phyloP scores from a whole-genome alignment of 1,140 invertebrate species.

The Neomicropteryx cornuta region DNA sequence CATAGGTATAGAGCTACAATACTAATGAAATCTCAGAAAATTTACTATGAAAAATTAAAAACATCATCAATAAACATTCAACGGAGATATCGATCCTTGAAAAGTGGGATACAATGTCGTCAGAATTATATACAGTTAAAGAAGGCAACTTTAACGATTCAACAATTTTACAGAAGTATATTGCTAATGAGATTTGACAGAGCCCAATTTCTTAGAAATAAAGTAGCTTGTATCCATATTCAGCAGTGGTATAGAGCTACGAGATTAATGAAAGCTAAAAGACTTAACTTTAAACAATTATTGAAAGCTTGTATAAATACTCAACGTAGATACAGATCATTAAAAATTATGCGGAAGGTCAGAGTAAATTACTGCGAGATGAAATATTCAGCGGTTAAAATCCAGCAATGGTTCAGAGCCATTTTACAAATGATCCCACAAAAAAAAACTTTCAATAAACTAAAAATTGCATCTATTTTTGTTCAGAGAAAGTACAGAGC shows the following conservation, averaged over 20 bases:
- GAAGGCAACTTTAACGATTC: too few species aligned
- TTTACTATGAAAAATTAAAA: constrained; percentile 17
- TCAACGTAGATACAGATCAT: constrained; percentile 27
- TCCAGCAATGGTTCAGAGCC: constrained; percentile 30
- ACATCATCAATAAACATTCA: constrained; percentile 17
- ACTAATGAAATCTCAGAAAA: constrained; percentile 13
- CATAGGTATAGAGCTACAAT: constrained; percentile 14
- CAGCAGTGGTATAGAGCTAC: constrained; percentile 33
- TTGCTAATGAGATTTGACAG: too few species aligned
- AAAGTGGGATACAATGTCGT: constrained; percentile 6
- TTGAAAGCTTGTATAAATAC: constrained; percentile 23
- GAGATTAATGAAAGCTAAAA: constrained; percentile 18
- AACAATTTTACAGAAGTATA: too few species aligned
- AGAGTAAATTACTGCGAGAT: constrained; percentile 17
- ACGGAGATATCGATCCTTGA: constrained; percentile 15
- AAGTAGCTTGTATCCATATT: constrained; percentile 20
- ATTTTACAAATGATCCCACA: constrained; percentile 13
- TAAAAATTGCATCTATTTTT: constrained; percentile 21
- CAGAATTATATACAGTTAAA: constrained; percentile 16
- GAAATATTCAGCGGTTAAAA: constrained; percentile 9
- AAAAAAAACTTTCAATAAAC: constrained; percentile 25
- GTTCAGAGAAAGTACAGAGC: constrained; percentile 35
- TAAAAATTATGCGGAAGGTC: constrained; percentile 17
- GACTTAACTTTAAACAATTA: constrained; percentile 16
- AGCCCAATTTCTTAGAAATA: constrained; percentile 11